Conservation (phyloP, 2,113 vertebrate genomes). For the Pimephales promelas region DNA sequence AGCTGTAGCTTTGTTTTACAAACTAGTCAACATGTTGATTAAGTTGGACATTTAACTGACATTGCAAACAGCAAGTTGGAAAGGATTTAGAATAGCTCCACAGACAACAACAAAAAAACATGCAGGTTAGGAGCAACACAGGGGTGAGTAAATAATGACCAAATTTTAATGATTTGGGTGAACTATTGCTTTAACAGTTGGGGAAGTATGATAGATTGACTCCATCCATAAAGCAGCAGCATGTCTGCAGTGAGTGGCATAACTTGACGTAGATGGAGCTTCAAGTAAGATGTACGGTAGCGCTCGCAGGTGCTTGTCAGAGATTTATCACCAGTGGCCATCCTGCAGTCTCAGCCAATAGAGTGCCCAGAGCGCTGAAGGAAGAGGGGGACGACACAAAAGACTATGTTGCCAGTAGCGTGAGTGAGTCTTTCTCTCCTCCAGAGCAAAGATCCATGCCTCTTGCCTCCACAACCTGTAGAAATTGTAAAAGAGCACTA, state of each 20-base stretch:
- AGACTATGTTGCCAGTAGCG: slow-evolving; percentile 17
- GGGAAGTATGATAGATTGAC: not conserved
- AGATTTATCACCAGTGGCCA: slow-evolving; percentile 33
- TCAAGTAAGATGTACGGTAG: slow-evolving; percentile 5
- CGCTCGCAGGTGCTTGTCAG: slow-evolving; percentile 39
- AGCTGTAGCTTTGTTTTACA: too few relatives aligned
- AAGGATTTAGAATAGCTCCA: not conserved
- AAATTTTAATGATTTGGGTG: not conserved
- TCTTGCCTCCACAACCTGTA: not conserved
- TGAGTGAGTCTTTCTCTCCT: not conserved
- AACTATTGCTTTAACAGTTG: not conserved
- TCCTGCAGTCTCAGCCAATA: slow-evolving; percentile 13
- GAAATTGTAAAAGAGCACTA: slow-evolving; percentile 37
- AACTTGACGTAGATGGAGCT: slow-evolving; percentile 38
- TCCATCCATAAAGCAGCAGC: not conserved
- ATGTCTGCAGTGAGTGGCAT: not conserved
- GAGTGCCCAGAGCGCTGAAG: slow-evolving; percentile 16
- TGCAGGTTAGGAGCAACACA: not conserved
- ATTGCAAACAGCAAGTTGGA: not conserved
- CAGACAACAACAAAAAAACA: not conserved
- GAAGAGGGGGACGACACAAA: slow-evolving; percentile 21
- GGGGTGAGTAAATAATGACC: not conserved
- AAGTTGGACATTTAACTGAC: not conserved
- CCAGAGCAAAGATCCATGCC: not conserved
- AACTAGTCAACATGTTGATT: too few relatives aligned